Conservation (phyloP, 2,888 invertebrate genomes). For the Abrostola tripartita region DNA sequence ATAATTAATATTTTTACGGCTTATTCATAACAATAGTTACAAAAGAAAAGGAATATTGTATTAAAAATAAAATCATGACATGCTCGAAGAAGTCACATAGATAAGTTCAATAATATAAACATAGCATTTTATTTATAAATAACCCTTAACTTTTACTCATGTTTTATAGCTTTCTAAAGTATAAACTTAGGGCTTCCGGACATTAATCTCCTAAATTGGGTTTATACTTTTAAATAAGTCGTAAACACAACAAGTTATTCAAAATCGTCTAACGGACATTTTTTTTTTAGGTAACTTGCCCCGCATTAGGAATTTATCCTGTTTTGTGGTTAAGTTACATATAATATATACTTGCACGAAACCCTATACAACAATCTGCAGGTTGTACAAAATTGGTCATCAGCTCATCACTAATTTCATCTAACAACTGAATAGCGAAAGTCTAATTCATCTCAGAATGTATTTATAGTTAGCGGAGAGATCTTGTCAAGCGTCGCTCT, state of each 20-base stretch:
- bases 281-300: no score
- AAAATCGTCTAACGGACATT: no score
- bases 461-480: neutral
- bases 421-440: neutral
- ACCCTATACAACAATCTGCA: no score
- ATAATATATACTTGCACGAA: no score
- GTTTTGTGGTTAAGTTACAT: no score
- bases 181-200: slow-evolving; percentile 11
- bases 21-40: neutral
- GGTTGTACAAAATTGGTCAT: neutral
- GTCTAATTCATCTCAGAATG: neutral
- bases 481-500: neutral
- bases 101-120: slow-evolving; percentile 31
- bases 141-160: neutral
- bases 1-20: slow-evolving; percentile 15
- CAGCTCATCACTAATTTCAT: neutral
- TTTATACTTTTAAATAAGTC: no score
- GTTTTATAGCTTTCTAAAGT: neutral
- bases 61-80: neutral
- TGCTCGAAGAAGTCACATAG: slow-evolving; percentile 11
- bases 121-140: slow-evolving; percentile 12
- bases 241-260: no score
- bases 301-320: no score
- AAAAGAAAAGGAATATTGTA: neutral
- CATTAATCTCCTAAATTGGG: neutral